Percentiles rank a stretch among this genome's conserved stretches.
Evolutionary conservation across 2,797 vertebrate genomes (phyloP).

Genomic region (Agapornis canus): DNA sequence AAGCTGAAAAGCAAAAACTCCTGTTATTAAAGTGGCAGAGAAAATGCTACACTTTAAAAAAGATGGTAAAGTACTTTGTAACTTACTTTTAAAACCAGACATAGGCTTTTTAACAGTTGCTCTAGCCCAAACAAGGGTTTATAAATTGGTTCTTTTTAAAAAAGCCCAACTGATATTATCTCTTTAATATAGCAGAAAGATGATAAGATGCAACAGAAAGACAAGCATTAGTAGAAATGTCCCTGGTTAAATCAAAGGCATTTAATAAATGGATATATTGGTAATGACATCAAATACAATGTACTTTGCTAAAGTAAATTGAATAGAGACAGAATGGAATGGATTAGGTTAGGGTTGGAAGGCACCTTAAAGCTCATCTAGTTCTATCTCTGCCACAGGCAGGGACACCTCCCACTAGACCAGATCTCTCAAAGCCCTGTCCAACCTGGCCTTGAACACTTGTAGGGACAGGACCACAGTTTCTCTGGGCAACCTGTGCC

Average conservation of each 20-base stretch:
- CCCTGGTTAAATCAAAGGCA: not conserved
- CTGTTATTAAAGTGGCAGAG: not conserved
- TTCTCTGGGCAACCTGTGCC: not conserved
- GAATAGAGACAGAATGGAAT: not conserved
- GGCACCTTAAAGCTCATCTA: not conserved
- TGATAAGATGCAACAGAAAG: not conserved
- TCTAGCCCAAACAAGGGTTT: not conserved
- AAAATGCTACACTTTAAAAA: not conserved
- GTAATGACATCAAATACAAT: not conserved
- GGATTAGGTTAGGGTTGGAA: not conserved
- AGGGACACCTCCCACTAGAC: not conserved
- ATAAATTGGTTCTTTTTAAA: not conserved
- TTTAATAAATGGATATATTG: not conserved
- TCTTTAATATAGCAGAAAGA: not conserved
- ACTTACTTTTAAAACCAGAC: not conserved
- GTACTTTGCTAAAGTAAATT: not conserved
- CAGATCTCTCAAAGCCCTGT: not conserved
- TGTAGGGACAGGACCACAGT: not conserved
- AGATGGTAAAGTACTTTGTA: not conserved
- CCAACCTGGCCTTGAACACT: not conserved
- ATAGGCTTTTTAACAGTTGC: not conserved
- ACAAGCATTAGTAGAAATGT: not conserved
- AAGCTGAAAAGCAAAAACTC: not conserved
- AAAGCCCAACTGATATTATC: not conserved
- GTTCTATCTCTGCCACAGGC: not conserved